A percentile compares a stretch with the other conserved stretches of the same genome.
Conservation (phyloP, 1,140 invertebrate genomes). For the Papilio dardanus region DNA sequence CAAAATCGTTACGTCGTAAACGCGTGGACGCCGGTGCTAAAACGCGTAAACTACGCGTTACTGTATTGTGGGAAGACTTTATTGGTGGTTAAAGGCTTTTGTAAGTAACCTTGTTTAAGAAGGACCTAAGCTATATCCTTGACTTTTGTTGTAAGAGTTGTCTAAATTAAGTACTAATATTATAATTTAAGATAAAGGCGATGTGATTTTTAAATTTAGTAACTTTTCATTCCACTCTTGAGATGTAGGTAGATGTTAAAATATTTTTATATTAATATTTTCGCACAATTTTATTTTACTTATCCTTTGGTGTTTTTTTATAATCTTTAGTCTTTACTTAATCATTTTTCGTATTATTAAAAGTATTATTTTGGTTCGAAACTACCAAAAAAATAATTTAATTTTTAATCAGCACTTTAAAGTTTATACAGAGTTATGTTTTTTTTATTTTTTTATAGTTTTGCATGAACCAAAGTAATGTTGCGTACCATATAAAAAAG, state of each 20-base stretch:
- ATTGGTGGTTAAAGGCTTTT: too few relatives aligned
- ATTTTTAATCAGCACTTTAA: slow-evolving; percentile 39
- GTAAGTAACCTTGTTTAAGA: too few relatives aligned
- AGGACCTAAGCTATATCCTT: not conserved
- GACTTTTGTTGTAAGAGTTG: not conserved
- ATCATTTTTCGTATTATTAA: not conserved
- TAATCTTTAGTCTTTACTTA: slow-evolving; percentile 3
- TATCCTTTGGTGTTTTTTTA: not conserved
- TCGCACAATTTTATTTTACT: slow-evolving; percentile 48
- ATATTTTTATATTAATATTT: slow-evolving; percentile 27
- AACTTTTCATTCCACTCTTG: slow-evolving; percentile 78
- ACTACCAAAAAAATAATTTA: slow-evolving; percentile 33
- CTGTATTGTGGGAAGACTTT: too few relatives aligned
- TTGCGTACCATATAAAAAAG: slow-evolving; percentile 41
- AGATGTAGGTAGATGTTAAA: slow-evolving; percentile 67
- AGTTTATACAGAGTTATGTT: slow-evolving; percentile 33
- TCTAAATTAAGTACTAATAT: slow-evolving; percentile 35
- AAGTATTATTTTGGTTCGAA: slow-evolving; percentile 19
- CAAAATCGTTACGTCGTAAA: not conserved
- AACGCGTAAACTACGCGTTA: too few relatives aligned
- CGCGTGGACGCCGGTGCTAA: not conserved
- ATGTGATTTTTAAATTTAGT: slow-evolving; percentile 77
- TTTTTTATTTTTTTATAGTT: slow-evolving; percentile 42
- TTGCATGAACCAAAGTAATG: slow-evolving; percentile 32
- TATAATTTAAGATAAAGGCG: slow-evolving; percentile 56